These are phyloP conservation scores for Sinocyclocheilus rhinocerous DNA, from an alignment of 2,113 vertebrate species.

Conservation along the genomic window DNA sequence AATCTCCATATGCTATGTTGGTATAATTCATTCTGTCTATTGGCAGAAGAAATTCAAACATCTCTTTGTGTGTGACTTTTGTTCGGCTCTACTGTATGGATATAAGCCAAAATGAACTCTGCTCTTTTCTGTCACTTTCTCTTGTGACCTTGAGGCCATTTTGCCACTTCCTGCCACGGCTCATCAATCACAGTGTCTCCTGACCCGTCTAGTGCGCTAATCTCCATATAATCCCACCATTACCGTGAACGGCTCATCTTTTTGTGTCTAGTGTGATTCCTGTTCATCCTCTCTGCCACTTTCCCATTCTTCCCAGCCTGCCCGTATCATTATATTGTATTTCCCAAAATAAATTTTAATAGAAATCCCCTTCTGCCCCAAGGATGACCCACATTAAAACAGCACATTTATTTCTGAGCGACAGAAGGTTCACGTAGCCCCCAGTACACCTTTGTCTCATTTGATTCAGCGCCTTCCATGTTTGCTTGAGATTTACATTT, in stretches of 20 bases:
- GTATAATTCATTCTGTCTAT: not conserved
- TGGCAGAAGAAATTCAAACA: not conserved
- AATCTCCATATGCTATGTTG: not conserved
- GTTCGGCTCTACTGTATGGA: not conserved
- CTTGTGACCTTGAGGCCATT: slow-evolving; percentile 39
- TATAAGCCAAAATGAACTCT: slow-evolving; percentile 22
- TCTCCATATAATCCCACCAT: slow-evolving; percentile 69
- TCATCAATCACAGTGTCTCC: slow-evolving; percentile 54
- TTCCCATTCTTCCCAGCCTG: slow-evolving; percentile 2
- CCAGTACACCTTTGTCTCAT: slow-evolving; percentile 58
- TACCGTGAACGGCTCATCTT: slow-evolving; percentile 54
- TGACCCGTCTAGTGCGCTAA: slow-evolving; percentile 61
- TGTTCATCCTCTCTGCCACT: slow-evolving; percentile 9
- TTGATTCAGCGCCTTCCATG: slow-evolving; percentile 52
- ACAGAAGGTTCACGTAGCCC: slow-evolving; percentile 37
- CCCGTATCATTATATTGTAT: slow-evolving; percentile 44
- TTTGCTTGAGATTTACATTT: slow-evolving; percentile 62
- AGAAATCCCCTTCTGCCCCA: slow-evolving; percentile 42
- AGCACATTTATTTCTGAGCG: slow-evolving; percentile 30
- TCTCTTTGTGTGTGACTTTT: not conserved
- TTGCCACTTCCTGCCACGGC: slow-evolving; percentile 10
- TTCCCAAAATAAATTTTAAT: slow-evolving; percentile 41
- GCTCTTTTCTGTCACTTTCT: slow-evolving; percentile 35
- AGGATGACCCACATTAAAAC: slow-evolving; percentile 50
- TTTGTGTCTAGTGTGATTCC: slow-evolving; percentile 40